phyloP scores from a whole-genome alignment of 2,888 invertebrate genomes.

The Archips xylosteana region DNA sequence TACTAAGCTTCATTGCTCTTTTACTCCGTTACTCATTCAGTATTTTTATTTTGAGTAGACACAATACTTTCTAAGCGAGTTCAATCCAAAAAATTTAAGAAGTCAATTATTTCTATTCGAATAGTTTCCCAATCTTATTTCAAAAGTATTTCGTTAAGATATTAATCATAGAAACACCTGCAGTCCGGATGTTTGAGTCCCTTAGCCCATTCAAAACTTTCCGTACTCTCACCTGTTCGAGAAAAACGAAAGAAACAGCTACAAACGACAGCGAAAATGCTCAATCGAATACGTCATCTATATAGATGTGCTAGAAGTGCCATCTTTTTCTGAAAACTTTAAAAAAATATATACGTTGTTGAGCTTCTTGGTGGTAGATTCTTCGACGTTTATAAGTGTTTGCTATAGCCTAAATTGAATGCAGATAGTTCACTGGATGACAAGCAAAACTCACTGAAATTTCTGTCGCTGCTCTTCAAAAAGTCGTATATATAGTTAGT shows the following conservation, averaged over 20 bases:
- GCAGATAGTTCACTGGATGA: too few species aligned
- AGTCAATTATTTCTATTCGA: background rate
- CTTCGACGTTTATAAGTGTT: too few species aligned
- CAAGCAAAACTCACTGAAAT: too few species aligned
- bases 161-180: conserved; percentile 8
- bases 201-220: conserved; percentile 46
- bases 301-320: conserved; percentile 22
- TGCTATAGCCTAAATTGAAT: too few species aligned
- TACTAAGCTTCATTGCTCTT: too few species aligned
- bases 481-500: too few species aligned
- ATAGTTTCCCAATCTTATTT: background rate
- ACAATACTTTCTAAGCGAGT: background rate
- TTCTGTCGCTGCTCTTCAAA: too few species aligned
- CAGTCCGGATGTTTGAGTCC: conserved; percentile 34
- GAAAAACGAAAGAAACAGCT: conserved; percentile 48
- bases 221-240: conserved; percentile 51
- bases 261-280: conserved; percentile 50
- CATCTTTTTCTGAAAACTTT: background rate
- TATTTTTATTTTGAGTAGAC: background rate
- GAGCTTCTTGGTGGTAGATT: too few species aligned
- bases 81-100: too few species aligned
- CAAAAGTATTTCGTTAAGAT: background rate
- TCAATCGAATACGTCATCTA: conserved; percentile 42
- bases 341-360: too few species aligned
- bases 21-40: too few species aligned